Conservation (phyloP, 1,140 invertebrate genomes). For the Trichogramma pretiosum region DNA sequence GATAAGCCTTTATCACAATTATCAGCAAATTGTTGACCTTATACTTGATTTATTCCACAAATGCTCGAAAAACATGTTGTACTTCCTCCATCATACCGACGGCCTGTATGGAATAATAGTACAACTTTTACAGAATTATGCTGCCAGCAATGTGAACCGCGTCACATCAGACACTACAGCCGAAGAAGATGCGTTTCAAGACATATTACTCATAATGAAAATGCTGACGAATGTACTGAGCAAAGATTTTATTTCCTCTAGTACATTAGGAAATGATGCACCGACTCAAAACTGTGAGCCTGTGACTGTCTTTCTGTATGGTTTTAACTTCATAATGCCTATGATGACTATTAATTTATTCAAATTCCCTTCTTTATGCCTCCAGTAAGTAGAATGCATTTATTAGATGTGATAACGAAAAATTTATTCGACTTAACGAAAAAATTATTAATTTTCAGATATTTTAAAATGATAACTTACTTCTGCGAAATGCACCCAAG, state of each 20-base stretch:
- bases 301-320: constrained; percentile 60
- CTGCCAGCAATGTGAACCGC: constrained; percentile 53
- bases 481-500: constrained; percentile 61
- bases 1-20: constrained; percentile 70
- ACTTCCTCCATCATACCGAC: constrained; percentile 52
- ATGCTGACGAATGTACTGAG: constrained; percentile 60
- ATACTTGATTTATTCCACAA: constrained; percentile 69
- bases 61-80: constrained; percentile 60
- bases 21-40: constrained; percentile 68
- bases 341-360: constrained; percentile 67
- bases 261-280: neutral
- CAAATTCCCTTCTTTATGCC: constrained; percentile 61
- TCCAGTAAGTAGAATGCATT: constrained; percentile 42
- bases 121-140: constrained; percentile 57
- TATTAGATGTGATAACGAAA: neutral
- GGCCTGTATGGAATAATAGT: constrained; percentile 26
- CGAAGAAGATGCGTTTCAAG: constrained; percentile 64
- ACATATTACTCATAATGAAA: constrained; percentile 63
- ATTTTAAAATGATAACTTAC: constrained; percentile 54
- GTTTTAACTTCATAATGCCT: constrained; percentile 65
- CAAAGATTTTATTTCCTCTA: constrained; percentile 57
- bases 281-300: constrained; percentile 35
- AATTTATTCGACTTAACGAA: constrained; percentile 1
- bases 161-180: constrained; percentile 50
- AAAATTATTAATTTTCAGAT: constrained; percentile 28